phyloP scores from a whole-genome alignment of 2,888 invertebrate genomes.

The Caenorhabditis imperialis region DNA sequence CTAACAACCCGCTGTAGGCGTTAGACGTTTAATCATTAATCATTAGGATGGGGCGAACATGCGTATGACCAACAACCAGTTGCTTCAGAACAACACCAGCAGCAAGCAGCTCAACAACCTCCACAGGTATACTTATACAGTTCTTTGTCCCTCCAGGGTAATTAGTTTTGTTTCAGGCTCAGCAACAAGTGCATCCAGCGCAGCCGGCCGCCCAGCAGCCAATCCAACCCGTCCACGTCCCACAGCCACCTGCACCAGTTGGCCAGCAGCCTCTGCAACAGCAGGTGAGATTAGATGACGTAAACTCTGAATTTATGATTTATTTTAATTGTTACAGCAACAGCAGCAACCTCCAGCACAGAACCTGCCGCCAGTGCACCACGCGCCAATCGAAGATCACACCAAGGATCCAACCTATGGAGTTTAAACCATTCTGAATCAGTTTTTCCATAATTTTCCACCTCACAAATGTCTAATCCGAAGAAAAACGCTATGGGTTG shows the following conservation, averaged over 20 bases:
- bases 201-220: constrained; percentile 47
- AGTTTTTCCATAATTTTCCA: neutral
- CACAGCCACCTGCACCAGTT: constrained; percentile 36
- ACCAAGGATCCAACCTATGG: constrained; percentile 66
- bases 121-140: too few relatives aligned
- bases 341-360: constrained; percentile 27
- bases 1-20: constrained; percentile 5
- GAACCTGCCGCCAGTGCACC: constrained; percentile 46
- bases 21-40: constrained; percentile 21
- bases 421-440: constrained; percentile 39
- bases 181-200: constrained; percentile 28
- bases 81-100: constrained; percentile 49
- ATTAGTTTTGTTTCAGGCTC: constrained; percentile 42
- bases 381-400: constrained; percentile 61
- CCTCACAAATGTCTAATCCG: neutral
- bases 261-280: constrained; percentile 33
- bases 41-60: constrained; percentile 68
- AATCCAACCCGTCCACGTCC: constrained; percentile 36
- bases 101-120: constrained; percentile 35
- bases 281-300: constrained; percentile 14
- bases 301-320: too few relatives aligned
- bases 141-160: too few relatives aligned
- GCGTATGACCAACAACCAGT: constrained; percentile 60
- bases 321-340: constrained; percentile 21
- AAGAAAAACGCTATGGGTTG: constrained; percentile 22